Evolutionary conservation across 2,797 vertebrate species (phyloP), one percentile per base, ranked within the genome.

Genomic region (Chrosomus eos): DNA sequence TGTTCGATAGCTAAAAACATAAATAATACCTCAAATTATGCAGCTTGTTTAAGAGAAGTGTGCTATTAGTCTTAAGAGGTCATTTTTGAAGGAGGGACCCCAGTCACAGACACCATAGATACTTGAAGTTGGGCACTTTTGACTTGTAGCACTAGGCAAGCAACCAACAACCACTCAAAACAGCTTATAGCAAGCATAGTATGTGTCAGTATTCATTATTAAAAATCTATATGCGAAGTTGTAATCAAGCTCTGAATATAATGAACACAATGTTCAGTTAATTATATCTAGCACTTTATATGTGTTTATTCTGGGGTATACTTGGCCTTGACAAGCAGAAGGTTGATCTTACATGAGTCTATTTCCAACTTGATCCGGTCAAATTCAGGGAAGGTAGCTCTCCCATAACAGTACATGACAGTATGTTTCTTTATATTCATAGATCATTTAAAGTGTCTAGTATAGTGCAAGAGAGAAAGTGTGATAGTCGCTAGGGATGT

Each of bases 291-390:
- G 13, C 28, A 78, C 58, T 28, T 26, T 38, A 33, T 58, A 51
- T 74, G 18, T 33, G 14, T 55, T 31, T 60, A 77, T 60, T 76
- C 33, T 16, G 53, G 74, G 33, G 53, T 60, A 62, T 78, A 21
- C 3, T 26, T 78, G 58, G 76, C 76, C 23, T 9, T 28, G 58
- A 26, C 74, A 77, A 36, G 53, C 53, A 60, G 7, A 26, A 26
- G 33, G 38, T 21, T 45, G 38, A 36, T 45, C 58, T 79, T 43
- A 60, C 38, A 40, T 14, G 18, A 64, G 58, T 78, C 74, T 76
- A 60, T 76, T 76, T 76, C 8, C 23, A 38, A 77, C 74, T 40
- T 76, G 53, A 76, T 76, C 74, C 74, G 18, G 73, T n/a, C 73
- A 38, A 38, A 55, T 21, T 55, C 21, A 75, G 51, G 2, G 31